Conservation (phyloP, 1,140 invertebrate genomes). For the Solenopsis invicta region DNA sequence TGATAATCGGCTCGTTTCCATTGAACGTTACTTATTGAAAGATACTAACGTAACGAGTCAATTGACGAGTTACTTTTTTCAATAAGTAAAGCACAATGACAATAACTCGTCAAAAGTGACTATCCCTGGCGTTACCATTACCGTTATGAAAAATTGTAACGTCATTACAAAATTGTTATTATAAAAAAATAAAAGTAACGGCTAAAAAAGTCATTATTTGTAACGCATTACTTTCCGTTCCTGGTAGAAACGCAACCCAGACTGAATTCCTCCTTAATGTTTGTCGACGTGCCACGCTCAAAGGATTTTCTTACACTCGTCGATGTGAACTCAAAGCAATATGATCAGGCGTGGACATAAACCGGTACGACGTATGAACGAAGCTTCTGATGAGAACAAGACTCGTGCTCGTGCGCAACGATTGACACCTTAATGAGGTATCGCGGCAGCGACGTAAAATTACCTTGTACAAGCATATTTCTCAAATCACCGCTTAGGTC, state of each 20-base stretch:
- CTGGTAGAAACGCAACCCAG: not conserved
- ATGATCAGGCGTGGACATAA: not conserved
- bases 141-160: no score
- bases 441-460: slow-evolving; percentile 64
- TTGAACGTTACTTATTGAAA: no score
- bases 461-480: slow-evolving; percentile 74
- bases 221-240: no score
- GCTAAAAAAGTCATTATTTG: no score
- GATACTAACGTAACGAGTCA: no score
- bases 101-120: no score
- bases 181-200: no score
- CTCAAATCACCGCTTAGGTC: slow-evolving; percentile 64
- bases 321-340: slow-evolving; percentile 27
- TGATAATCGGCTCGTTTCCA: no score
- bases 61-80: no score
- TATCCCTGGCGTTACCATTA: no score
- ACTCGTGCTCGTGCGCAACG: slow-evolving; percentile 42
- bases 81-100: no score
- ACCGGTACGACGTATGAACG: not conserved
- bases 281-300: slow-evolving; percentile 39
- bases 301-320: slow-evolving; percentile 44
- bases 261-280: not conserved
- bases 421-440: slow-evolving; percentile 68
- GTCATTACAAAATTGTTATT: no score
- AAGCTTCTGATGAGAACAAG: not conserved